Evolutionary conservation across 2,113 vertebrate species (phyloP), one percentile per base, ranked within the genome.

Genomic region (Lasiurus cinereus): DNA sequence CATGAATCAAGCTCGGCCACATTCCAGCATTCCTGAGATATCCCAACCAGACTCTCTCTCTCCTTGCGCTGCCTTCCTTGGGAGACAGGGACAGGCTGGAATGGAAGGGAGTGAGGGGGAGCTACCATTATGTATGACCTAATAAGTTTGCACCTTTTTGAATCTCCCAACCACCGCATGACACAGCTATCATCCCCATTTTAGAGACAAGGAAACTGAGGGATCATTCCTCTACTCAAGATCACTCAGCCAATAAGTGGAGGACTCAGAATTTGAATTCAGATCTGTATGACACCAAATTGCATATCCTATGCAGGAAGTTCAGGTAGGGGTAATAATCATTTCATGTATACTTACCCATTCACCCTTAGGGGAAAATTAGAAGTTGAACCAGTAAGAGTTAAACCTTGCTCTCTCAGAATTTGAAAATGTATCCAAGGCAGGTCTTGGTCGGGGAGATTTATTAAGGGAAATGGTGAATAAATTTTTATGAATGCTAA

Each of bases 401-500:
- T 72, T 54, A 94, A 94, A 46, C 3, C 29, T 73, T 6, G 2
- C 33, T 79, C 33, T 93, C 43, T 8, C 19, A 72, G 33, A 91
- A 80, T 77, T 36, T 70, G 22, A 54, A 80, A 83, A 85, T 46
- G 16, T 50, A 83, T 78, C 19, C 39, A 70, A 76, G 31, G 9
- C 39, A 69, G 29, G 46, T 59, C 46, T 74, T 77, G 56, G 54
- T 90, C 77, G 94, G 82, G 69, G 56, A 69, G 69, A 89, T 46
- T 90, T 76, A 89, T 82, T 70, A 96, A 92, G 18, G 3, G 52
- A 94, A 86, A 50, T 33, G 90, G 54, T 54, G 92, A 93, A 56
- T 79, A 46, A 74, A 77, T 54, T 93, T 89, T 59, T 67, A 72
- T 69, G 31, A 83, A 70, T 83, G 16, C 10, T 94, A 83, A 90